Percentiles rank a stretch among this genome's conserved stretches.
Conservation (phyloP, 1,140 invertebrate genomes). For the Chymomyza costata region DNA sequence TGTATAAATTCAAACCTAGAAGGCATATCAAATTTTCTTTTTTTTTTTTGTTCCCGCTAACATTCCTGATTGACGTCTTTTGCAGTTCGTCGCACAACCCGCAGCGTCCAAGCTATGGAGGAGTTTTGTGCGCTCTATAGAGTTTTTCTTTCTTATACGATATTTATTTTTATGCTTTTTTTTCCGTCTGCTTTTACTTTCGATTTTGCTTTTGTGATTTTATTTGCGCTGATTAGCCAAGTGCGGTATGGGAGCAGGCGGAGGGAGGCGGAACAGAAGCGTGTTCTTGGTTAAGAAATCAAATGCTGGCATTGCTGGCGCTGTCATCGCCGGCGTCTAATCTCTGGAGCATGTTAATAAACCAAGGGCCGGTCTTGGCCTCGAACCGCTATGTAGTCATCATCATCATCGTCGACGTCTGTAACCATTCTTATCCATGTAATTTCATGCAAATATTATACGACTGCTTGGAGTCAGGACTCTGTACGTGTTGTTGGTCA, state of each 20-base stretch:
- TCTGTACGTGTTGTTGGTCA: conserved; percentile 70
- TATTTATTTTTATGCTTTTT: conserved; percentile 2
- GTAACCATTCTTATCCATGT: conserved; percentile 26
- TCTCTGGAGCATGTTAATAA: conserved; percentile 71
- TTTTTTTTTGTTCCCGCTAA: conserved; percentile 9
- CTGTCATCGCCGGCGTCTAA: conserved; percentile 63
- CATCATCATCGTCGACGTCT: too few relatives aligned
- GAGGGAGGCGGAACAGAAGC: conserved; percentile 40
- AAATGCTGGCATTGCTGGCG: conserved; percentile 71
- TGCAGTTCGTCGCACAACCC: conserved; percentile 18
- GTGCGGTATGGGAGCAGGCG: neutral
- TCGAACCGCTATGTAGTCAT: too few relatives aligned
- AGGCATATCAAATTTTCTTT: conserved; percentile 67
- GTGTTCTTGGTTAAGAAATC: too few relatives aligned
- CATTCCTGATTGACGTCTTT: conserved; percentile 60
- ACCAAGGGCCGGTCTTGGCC: conserved; percentile 41
- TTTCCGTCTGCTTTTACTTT: conserved; percentile 59
- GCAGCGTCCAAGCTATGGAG: too few relatives aligned
- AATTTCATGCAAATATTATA: conserved; percentile 72
- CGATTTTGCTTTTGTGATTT: conserved; percentile 70
- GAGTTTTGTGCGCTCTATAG: conserved; percentile 30
- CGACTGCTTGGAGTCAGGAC: conserved; percentile 21
- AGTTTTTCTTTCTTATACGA: conserved; percentile 22
- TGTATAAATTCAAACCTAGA: conserved; percentile 30
- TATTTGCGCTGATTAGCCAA: conserved; percentile 65